phyloP scores from a whole-genome alignment of 2,113 vertebrate species.

The Anolis carolinensis region DNA sequence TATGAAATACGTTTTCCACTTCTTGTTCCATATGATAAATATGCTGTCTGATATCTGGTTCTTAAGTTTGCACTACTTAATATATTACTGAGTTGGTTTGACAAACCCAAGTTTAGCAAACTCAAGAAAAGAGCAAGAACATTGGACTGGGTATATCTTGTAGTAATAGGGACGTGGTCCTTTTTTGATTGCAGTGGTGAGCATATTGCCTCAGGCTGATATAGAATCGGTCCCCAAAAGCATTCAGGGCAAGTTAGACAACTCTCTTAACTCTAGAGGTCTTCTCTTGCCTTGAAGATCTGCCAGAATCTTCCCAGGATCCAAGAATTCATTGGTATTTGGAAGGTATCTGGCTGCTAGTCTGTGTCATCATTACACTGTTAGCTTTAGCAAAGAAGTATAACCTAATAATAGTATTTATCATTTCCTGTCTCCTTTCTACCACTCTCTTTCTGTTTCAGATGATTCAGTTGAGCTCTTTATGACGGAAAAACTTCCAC shows the following conservation, averaged over 20 bases:
- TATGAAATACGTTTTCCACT: too few relatives aligned
- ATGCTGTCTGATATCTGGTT: not conserved
- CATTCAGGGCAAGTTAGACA: not conserved
- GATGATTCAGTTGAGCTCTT: constrained; percentile 70
- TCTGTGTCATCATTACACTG: not conserved
- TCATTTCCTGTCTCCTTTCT: not conserved
- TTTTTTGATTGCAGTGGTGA: too few relatives aligned
- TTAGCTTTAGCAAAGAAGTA: not conserved
- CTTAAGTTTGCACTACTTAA: not conserved
- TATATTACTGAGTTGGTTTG: not conserved
- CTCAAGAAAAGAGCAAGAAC: too few relatives aligned
- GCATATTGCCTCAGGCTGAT: not conserved
- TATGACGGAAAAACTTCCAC: constrained; percentile 64
- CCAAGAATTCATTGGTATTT: not conserved
- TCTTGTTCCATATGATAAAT: not conserved
- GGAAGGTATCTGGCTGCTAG: not conserved
- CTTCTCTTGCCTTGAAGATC: not conserved
- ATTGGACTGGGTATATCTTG: not conserved
- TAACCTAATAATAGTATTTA: not conserved
- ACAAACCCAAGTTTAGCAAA: not conserved
- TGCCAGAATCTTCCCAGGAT: not conserved
- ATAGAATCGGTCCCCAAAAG: not conserved
- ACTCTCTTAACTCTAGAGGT: too few relatives aligned
- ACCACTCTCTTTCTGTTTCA: constrained; percentile 27
- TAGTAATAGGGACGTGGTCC: not conserved